Evolutionary conservation across 2,113 vertebrate genomes (phyloP), one percentile per base, ranked within the genome.

Genomic region (Athene noctua): DNA sequence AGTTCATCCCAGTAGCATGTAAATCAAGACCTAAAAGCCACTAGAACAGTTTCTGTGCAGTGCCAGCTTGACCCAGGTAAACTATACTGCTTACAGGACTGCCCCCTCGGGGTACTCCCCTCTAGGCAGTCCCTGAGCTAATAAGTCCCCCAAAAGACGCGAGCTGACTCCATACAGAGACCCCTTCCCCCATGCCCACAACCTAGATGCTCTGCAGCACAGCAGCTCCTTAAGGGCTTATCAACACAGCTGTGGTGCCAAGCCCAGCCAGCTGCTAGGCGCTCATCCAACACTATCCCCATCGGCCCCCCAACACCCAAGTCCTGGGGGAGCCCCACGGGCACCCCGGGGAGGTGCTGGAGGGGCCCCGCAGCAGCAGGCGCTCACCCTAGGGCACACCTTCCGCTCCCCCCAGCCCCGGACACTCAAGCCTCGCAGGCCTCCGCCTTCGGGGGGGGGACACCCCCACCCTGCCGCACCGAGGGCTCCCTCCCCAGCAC

Each of bases 381-480:
- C 4, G 9, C 54, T 10, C 26, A 3, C 38, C 4, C 34, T 9
- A 2, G 34, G 27, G 52, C 20, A 13, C 57, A 15, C 1, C 22
- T 27, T 10, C 25, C 4, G 15, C 27, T 5, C 15, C 67, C 29
- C 19, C 21, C 8, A 9, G 40, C 5, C 17, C n/a, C 7, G 10
- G 9, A 2, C 61, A 16, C 25, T 8, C 29, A 54, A 26, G 0
- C 2, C 16, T 15, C 47, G 5, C 38, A 1, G 13, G 6, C 3
- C n/a, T 49, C 5, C 7, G 15, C 29, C 26, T 38, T 7, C 1
- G 40, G 40, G 5, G 11, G 18, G 9, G 4, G 5, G n/a, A 5
- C 44, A 5, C 46, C 4, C 7, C 20, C 51, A 6, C 7, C 9
- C 42, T 17, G 2, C 47, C 36, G 16, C 65, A 10, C 68, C 0